These are phyloP conservation scores for Heliornis fulica DNA, from an alignment of 2,113 vertebrate genomes.

Conservation along the genomic window DNA sequence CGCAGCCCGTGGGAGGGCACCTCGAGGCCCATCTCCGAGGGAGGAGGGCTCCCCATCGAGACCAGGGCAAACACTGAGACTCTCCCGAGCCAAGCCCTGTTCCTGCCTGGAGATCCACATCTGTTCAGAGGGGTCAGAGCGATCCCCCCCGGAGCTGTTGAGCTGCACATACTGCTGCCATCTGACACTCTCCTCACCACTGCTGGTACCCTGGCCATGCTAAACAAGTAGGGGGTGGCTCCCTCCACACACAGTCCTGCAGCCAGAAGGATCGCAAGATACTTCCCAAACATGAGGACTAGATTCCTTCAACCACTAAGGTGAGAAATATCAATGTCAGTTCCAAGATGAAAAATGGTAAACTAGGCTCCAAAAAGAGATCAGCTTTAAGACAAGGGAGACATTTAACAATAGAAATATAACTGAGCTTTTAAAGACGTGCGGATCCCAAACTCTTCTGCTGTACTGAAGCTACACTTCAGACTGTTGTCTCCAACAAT, in stretches of 20 bases:
- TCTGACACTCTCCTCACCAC: neutral
- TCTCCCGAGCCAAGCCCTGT: neutral
- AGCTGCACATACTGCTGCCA: neutral
- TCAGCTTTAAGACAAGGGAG: neutral
- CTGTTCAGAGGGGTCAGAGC: neutral
- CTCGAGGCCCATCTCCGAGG: fast-evolving
- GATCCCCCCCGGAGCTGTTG: neutral
- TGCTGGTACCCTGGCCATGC: neutral
- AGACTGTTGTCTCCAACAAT: neutral
- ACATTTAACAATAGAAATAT: neutral
- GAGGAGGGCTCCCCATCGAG: neutral
- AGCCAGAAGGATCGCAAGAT: neutral
- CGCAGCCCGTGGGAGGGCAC: neutral
- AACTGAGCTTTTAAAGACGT: neutral
- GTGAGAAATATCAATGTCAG: neutral
- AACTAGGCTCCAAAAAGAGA: neutral
- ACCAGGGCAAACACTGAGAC: neutral
- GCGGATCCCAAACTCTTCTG: neutral
- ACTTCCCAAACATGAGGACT: neutral
- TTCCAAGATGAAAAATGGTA: neutral
- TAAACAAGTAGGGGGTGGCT: neutral
- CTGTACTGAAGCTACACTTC: neutral
- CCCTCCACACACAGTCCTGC: neutral
- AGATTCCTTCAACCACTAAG: neutral
- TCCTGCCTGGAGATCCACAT: neutral